Percentiles rank a stretch among this genome's conserved stretches.
Conservation (phyloP, 2,888 invertebrate genomes). For the Andrena dorsata region DNA sequence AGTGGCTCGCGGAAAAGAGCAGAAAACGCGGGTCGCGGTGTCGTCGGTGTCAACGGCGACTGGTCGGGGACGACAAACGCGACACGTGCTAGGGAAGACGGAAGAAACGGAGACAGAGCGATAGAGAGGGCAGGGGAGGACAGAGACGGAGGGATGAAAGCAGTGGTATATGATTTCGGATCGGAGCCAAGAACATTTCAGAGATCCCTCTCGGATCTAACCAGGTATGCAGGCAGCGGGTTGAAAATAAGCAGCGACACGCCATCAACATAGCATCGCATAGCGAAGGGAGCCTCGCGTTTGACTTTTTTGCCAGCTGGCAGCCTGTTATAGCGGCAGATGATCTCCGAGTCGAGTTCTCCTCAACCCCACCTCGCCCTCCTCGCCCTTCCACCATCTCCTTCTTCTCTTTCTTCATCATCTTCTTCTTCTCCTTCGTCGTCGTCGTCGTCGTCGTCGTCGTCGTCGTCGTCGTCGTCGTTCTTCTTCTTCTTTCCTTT, state of each 20-base stretch:
- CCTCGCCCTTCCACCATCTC: constrained; percentile 67
- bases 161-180: constrained; percentile 80
- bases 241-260: constrained; percentile 84
- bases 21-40: constrained; percentile 52
- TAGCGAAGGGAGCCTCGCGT: constrained; percentile 80
- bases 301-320: constrained; percentile 85
- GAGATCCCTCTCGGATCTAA: constrained; percentile 80
- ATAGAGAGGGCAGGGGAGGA: constrained; percentile 7
- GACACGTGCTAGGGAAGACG: constrained; percentile 23
- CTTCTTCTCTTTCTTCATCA: constrained; percentile 59
- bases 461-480: constrained; percentile 62
- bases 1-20: constrained; percentile 32
- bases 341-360: constrained; percentile 81
- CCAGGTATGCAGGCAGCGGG: constrained; percentile 83
- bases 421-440: constrained; percentile 52
- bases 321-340: constrained; percentile 84
- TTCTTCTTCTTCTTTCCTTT: constrained; percentile 43
- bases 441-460: constrained; percentile 62
- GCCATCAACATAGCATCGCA: constrained; percentile 83
- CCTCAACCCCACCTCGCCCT: constrained; percentile 60
- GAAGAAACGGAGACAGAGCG: constrained; percentile 11
- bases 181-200: constrained; percentile 81
- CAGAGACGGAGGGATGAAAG: constrained; percentile 61
- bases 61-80: constrained; percentile 49
- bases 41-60: constrained; percentile 50